phyloP scores from a whole-genome alignment of 2,888 invertebrate genomes.

The Julus scanicus region DNA sequence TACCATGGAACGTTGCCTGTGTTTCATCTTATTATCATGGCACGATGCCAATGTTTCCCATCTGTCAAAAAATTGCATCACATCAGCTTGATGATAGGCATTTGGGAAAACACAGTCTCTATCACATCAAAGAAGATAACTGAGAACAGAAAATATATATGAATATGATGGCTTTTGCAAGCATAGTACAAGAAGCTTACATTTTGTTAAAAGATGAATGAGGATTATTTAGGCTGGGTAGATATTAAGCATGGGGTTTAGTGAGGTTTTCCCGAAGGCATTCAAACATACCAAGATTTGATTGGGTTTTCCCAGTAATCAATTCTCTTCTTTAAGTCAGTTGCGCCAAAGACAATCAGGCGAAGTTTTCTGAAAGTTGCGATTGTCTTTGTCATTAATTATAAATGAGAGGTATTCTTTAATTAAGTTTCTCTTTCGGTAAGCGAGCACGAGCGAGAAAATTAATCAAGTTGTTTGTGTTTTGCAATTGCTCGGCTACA shows the following conservation, averaged over 20 bases:
- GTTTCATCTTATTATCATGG: background rate
- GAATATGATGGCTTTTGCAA: background rate
- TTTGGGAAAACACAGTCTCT: background rate
- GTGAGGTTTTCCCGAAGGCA: background rate
- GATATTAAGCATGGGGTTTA: background rate
- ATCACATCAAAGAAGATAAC: background rate
- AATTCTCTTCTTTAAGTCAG: background rate
- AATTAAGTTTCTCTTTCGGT: background rate
- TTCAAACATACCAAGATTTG: background rate
- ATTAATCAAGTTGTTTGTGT: constrained; percentile 6
- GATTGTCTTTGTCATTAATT: constrained; percentile 17
- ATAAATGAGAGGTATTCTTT: background rate
- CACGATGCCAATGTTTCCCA: background rate
- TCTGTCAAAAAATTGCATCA: background rate
- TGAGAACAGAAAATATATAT: background rate
- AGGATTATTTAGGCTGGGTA: background rate
- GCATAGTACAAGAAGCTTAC: background rate
- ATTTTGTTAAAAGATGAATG: constrained; percentile 22
- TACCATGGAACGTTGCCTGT: background rate
- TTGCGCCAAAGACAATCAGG: constrained; percentile 23
- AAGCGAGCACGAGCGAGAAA: background rate
- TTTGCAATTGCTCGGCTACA: background rate
- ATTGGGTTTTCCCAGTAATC: constrained; percentile 16
- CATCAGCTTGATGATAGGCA: background rate
- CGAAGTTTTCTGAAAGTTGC: background rate